phyloP scores from a whole-genome alignment of 2,797 vertebrate genomes.

The Enteromius fasciolatus region DNA sequence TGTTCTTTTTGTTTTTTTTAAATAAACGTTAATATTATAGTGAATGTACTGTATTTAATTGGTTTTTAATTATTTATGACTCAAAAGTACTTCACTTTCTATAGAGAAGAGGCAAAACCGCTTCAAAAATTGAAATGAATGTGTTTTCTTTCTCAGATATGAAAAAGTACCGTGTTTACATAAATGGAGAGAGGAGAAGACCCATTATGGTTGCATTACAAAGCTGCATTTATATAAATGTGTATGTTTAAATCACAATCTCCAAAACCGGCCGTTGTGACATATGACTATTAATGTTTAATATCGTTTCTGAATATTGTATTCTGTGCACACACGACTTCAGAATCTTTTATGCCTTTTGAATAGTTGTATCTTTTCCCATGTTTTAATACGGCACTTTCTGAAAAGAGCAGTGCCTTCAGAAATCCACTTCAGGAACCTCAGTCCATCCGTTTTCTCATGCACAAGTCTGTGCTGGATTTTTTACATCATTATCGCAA shows the following conservation, averaged over 20 bases:
- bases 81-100: constrained; percentile 90
- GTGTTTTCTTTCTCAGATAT: constrained; percentile 73
- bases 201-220: constrained; percentile 78
- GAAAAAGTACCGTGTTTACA: constrained; percentile 86
- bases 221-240: constrained; percentile 85
- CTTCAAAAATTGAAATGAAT: constrained; percentile 82
- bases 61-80: constrained; percentile 91
- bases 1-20: constrained; percentile 80
- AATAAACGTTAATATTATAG: constrained; percentile 88
- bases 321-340: constrained; percentile 90
- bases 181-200: constrained; percentile 81
- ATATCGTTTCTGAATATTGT: constrained; percentile 86
- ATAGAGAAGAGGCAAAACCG: constrained; percentile 85
- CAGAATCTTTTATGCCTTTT: constrained; percentile 78
- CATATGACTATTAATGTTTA: constrained; percentile 88
- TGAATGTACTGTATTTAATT: constrained; percentile 98
- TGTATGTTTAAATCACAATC: constrained; percentile 73
- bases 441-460: neutral
- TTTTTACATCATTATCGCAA: neutral
- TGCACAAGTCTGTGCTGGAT: neutral
- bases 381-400: constrained; percentile 11
- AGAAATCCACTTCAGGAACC: neutral
- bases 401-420: constrained; percentile 24
- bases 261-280: neutral
- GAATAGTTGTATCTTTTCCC: neutral